Evolutionary conservation across 2,888 invertebrate species (phyloP).

Genomic region (Hecatera dysodea): DNA sequence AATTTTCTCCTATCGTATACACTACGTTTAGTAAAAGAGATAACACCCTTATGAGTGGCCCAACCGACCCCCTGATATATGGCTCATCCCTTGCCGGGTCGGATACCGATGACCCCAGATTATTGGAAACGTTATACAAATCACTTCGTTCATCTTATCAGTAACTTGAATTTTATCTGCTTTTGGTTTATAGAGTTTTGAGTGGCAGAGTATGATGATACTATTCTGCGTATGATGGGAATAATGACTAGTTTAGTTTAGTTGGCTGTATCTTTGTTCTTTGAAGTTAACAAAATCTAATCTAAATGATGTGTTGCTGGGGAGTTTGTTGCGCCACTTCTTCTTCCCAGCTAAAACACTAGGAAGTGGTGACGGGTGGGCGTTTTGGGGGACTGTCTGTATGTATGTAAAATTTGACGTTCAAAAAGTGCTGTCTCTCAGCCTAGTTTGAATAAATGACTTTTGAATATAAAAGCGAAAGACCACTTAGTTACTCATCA

Average conservation of each 20-base stretch:
- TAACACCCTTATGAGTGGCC: constrained; percentile 31
- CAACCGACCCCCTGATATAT: constrained; percentile 21
- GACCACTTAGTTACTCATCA: no score
- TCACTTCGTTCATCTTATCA: constrained; percentile 48
- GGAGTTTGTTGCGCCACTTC: no score
- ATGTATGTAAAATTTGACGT: no score
- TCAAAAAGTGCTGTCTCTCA: no score
- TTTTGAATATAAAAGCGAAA: no score
- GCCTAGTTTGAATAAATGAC: no score
- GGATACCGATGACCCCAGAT: constrained; percentile 43
- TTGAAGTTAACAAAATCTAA: neutral
- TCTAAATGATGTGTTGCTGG: no score
- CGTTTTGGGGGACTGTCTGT: no score
- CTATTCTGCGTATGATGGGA: constrained; percentile 10
- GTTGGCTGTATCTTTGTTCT: neutral
- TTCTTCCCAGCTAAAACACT: no score
- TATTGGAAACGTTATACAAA: constrained; percentile 42
- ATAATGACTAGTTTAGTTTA: neutral
- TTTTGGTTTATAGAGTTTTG: constrained; percentile 33
- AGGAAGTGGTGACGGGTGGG: no score
- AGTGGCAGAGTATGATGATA: constrained; percentile 8
- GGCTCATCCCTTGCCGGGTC: constrained; percentile 31
- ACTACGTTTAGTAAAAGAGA: constrained; percentile 28
- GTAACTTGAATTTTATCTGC: constrained; percentile 21
- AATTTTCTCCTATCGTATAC: no score